phyloP scores from a whole-genome alignment of 2,113 vertebrate genomes.

The Notarius quadriscutis region DNA sequence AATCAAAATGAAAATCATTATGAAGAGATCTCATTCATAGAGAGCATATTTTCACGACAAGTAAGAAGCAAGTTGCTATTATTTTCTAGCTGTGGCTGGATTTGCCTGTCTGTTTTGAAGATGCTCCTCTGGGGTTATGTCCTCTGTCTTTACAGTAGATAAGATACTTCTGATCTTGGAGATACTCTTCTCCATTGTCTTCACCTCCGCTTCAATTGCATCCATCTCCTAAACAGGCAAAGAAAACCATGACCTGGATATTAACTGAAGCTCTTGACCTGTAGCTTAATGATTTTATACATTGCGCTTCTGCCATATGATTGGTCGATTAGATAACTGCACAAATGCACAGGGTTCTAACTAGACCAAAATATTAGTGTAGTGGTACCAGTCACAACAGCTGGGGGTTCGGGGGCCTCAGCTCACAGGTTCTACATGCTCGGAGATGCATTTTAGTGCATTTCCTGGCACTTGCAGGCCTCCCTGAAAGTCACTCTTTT shows the following conservation, averaged over 20 bases:
- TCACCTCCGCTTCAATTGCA: slow-evolving; percentile 83
- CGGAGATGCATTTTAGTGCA: no score
- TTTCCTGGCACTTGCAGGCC: no score
- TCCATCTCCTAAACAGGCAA: slow-evolving; percentile 76
- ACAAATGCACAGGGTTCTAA: background rate
- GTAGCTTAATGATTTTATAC: background rate
- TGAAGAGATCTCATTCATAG: background rate
- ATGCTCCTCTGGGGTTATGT: slow-evolving; percentile 79
- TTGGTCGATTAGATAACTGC: background rate
- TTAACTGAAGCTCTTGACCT: background rate
- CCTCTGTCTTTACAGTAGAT: slow-evolving; percentile 77
- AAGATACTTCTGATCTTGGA: slow-evolving; percentile 83
- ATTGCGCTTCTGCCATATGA: background rate
- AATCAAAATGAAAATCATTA: background rate
- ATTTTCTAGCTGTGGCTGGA: background rate
- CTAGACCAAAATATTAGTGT: no score
- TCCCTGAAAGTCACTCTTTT: no score
- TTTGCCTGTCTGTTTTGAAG: slow-evolving; percentile 78
- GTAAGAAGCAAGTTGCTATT: background rate
- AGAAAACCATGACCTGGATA: background rate
- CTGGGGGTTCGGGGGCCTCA: no score
- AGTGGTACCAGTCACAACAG: no score
- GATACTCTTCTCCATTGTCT: slow-evolving; percentile 81
- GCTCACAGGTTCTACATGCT: no score
- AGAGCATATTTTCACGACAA: background rate